These are phyloP conservation scores for Agrenia bidenticulata DNA, from an alignment of 2,888 invertebrate species.

Conservation along the genomic window DNA sequence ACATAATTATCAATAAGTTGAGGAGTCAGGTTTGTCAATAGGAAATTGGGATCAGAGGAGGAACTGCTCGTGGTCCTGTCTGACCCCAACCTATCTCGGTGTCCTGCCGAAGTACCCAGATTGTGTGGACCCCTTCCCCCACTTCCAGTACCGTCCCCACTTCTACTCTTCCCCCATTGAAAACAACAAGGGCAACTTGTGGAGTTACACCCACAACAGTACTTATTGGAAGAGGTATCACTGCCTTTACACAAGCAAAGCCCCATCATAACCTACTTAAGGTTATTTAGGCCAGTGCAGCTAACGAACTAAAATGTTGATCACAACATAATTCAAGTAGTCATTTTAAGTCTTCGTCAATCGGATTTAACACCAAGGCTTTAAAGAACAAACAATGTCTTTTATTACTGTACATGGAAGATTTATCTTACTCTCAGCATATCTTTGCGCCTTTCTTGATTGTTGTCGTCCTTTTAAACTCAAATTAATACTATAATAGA, in stretches of 20 bases:
- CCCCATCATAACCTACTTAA: slow-evolving; percentile 63
- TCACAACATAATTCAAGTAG: too few species aligned
- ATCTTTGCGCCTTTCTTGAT: too few species aligned
- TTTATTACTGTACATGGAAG: too few species aligned
- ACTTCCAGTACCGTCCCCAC: slow-evolving; percentile 22
- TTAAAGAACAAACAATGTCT: too few species aligned
- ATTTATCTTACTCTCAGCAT: too few species aligned
- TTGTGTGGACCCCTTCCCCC: slow-evolving; percentile 8
- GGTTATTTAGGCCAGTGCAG: too few species aligned
- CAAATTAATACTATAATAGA: too few species aligned
- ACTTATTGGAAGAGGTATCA: slow-evolving; percentile 30
- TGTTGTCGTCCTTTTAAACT: too few species aligned
- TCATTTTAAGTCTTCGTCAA: too few species aligned
- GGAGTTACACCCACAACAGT: slow-evolving; percentile 45
- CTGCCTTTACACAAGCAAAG: slow-evolving; percentile 71
- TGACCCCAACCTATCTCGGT: slow-evolving; percentile 27
- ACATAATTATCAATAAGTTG: slow-evolving; percentile 69
- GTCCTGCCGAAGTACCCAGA: slow-evolving; percentile 5
- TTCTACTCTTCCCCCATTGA: slow-evolving; percentile 45
- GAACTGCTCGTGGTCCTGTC: slow-evolving; percentile 44
- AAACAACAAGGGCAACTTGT: slow-evolving; percentile 45
- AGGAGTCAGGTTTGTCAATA: slow-evolving; percentile 34
- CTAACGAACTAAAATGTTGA: too few species aligned
- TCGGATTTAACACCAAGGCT: too few species aligned
- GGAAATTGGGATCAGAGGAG: slow-evolving; percentile 45